Evolutionary conservation across 2,113 vertebrate genomes (phyloP), one percentile per base, ranked within the genome.

Genomic region (Tachycineta bicolor): DNA sequence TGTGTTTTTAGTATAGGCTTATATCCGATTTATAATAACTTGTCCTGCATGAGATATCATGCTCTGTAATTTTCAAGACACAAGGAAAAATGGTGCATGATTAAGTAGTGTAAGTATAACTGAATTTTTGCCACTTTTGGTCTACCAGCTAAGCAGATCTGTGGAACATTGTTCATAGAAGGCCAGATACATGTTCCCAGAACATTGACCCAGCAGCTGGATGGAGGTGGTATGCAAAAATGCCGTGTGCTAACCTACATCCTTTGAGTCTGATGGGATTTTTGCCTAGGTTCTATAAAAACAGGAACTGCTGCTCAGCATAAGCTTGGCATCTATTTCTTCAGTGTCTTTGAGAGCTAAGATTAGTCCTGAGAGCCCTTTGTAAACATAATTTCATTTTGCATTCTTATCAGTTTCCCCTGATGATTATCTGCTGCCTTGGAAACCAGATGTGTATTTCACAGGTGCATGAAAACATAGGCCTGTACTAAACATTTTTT

Each of bases 111-210:
- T 41, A 49, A 90, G 77, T 65, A 53, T 44, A 67, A 55, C 19
- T 1, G 28, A 63, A 59, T 33, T 34, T 1, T 0, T 81, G 43
- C 8, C 25, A 28, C 4, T 80, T 93, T 86, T 14, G 21, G 14
- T 29, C 20, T 75, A 67, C 14, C 23, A 89, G 19, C 21, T 70
- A 80, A 63, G 68, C 9, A 67, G 43, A 53, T 46, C 9, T 14
- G 19, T n/a, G 52, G 18, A 83, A 58, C 43, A 43, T 22, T 56
- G 18, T 58, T 47, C 18, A 17, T 8, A 63, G 31, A n/a, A 81
- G 25, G 11, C 4, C 5, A 4, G 22, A 53, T 5, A 5, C 13
- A 41, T 0, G 0, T 29, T 14, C 8, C 12, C 14, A 34, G n/a
- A 73, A 34, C 19, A 46, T n/a, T 0, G 0, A 17, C 46, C 26